Percentiles rank a stretch among this genome's conserved stretches.
Evolutionary conservation across 2,797 vertebrate species (phyloP).

Genomic region (Onychomys arenicola): DNA sequence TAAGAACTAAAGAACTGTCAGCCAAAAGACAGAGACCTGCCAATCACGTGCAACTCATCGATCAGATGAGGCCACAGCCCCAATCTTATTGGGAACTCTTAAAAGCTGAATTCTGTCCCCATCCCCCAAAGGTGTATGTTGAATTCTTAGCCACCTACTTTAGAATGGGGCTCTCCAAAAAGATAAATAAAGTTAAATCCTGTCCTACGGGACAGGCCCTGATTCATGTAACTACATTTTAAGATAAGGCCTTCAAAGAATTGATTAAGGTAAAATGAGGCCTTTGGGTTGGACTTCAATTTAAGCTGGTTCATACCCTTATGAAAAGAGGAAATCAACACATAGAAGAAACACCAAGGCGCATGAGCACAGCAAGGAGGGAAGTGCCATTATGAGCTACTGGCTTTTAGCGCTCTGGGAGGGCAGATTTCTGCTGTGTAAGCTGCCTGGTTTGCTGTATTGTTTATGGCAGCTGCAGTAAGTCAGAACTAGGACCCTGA

Average conservation of each 20-base stretch:
- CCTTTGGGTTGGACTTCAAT: neutral
- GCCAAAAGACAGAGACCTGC: neutral
- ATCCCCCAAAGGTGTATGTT: neutral
- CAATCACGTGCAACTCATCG: neutral
- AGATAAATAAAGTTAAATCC: neutral
- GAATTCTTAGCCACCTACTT: neutral
- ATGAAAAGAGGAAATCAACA: neutral
- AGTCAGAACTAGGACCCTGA: neutral
- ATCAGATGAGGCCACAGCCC: neutral
- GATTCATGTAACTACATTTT: neutral
- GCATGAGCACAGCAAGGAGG: neutral
- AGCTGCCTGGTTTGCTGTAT: too few species aligned
- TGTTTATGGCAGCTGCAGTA: neutral
- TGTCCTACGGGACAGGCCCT: rapidly evolving
- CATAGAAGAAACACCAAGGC: neutral
- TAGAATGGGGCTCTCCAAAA: neutral
- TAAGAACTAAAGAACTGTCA: neutral
- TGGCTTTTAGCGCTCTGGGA: neutral
- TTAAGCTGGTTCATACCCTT: neutral
- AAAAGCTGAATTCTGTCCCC: neutral
- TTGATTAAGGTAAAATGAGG: neutral
- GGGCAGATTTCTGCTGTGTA: neutral
- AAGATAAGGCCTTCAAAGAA: neutral
- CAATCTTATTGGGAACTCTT: neutral
- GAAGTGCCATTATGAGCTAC: neutral